Conservation (phyloP, 1,140 invertebrate genomes). For the Rhysida immarginata region DNA sequence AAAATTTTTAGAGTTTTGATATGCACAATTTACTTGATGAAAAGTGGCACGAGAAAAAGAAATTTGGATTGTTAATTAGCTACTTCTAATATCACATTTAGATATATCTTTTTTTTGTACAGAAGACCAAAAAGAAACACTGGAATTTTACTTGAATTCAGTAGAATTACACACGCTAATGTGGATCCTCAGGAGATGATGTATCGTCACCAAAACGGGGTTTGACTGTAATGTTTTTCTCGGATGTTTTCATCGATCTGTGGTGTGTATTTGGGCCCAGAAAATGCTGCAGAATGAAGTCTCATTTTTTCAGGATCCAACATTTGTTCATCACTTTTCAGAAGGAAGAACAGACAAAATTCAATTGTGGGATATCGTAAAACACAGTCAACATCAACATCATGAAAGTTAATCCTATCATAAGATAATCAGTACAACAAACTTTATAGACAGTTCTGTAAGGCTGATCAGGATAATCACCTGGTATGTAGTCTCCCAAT, state of each 20-base stretch:
- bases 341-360: slow-evolving; percentile 56
- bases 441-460: slow-evolving; percentile 64
- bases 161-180: no score
- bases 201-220: background rate
- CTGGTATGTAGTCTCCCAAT: slow-evolving; percentile 72
- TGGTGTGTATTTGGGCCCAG: slow-evolving; percentile 9
- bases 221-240: slow-evolving; percentile 6
- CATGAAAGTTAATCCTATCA: slow-evolving; percentile 63
- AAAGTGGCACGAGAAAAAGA: no score
- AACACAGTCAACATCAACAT: slow-evolving; percentile 65
- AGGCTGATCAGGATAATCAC: slow-evolving; percentile 51
- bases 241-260: slow-evolving; percentile 9
- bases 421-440: slow-evolving; percentile 58
- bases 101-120: no score
- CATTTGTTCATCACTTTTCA: slow-evolving; percentile 41
- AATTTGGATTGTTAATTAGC: no score
- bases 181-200: slow-evolving; percentile 7
- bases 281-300: slow-evolving; percentile 24
- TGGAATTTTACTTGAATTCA: no score
- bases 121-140: no score
- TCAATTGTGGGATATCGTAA: slow-evolving; percentile 73
- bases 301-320: slow-evolving; percentile 41
- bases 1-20: no score
- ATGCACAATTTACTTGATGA: no score
- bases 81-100: no score